Conservation (phyloP, 2,113 vertebrate genomes). For the Ifrita kowaldi region DNA sequence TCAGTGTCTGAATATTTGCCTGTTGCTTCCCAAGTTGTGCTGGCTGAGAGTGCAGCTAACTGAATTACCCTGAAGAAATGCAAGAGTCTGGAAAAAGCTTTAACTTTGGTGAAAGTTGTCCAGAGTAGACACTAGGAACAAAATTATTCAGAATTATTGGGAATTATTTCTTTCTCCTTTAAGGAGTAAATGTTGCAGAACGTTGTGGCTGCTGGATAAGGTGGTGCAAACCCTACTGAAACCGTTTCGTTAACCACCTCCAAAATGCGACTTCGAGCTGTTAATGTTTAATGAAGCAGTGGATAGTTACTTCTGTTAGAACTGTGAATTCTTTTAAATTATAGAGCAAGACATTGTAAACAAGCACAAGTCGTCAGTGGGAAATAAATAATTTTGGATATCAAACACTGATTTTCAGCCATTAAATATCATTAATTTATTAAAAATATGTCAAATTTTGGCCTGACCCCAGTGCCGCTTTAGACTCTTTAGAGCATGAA, state of each 20-base stretch:
- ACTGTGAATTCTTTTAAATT: not conserved
- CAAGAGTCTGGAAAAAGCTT: not conserved
- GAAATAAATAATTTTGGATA: not conserved
- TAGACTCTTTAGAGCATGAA: not conserved
- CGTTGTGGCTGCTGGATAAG: not conserved
- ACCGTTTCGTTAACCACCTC: not conserved
- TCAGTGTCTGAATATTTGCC: not conserved
- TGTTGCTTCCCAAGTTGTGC: not conserved
- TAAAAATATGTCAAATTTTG: not conserved
- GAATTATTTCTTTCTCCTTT: not conserved
- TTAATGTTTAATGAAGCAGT: not conserved
- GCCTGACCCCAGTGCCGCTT: not conserved
- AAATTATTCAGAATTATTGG: not conserved
- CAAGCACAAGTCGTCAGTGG: not conserved
- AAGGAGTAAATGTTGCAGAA: not conserved
- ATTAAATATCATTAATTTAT: not conserved
- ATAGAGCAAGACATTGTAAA: not conserved
- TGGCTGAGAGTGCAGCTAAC: not conserved
- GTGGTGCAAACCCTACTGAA: not conserved
- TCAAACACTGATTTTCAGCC: not conserved
- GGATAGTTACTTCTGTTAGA: not conserved
- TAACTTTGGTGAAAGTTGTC: not conserved
- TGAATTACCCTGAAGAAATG: not conserved
- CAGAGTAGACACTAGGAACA: not conserved
- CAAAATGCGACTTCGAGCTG: not conserved